phyloP scores from a whole-genome alignment of 2,888 invertebrate genomes.

The Sphaerophoria taeniata region DNA sequence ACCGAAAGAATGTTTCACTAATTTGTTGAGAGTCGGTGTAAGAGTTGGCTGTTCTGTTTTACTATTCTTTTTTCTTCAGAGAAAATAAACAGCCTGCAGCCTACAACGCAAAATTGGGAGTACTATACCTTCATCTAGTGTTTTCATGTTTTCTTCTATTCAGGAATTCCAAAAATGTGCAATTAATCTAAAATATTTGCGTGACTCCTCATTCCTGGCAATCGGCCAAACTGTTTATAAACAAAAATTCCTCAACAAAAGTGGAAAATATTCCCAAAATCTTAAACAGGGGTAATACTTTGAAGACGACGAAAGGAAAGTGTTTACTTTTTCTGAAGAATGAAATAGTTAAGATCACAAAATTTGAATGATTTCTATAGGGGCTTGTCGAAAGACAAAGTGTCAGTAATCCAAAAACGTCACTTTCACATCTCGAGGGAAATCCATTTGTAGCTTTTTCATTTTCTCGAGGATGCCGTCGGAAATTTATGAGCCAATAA shows the following conservation, averaged over 20 bases:
- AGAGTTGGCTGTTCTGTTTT: constrained; percentile 29
- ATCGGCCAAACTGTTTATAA: constrained; percentile 52
- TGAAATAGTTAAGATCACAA: constrained; percentile 33
- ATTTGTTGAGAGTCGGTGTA: constrained; percentile 44
- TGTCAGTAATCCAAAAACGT: constrained; percentile 38
- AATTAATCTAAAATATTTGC: constrained; percentile 76
- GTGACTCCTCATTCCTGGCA: constrained; percentile 49
- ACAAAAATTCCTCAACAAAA: constrained; percentile 56
- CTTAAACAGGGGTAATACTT: background rate
- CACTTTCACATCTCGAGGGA: constrained; percentile 24
- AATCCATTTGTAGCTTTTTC: constrained; percentile 53
- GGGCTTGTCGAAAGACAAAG: constrained; percentile 40
- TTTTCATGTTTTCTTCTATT: constrained; percentile 27
- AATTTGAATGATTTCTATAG: constrained; percentile 39
- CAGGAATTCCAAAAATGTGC: constrained; percentile 77
- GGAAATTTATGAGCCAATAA: constrained; percentile 64
- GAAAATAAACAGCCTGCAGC: constrained; percentile 39
- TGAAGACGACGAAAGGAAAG: too few species aligned
- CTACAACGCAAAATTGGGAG: constrained; percentile 42
- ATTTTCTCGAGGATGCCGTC: constrained; percentile 33
- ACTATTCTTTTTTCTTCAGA: background rate
- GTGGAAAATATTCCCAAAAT: constrained; percentile 22
- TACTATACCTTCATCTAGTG: background rate
- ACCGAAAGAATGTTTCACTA: constrained; percentile 52
- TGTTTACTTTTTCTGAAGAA: too few species aligned